These are phyloP conservation scores for Alcedo quadribrachys DNA, from an alignment of 2,797 vertebrate genomes.

Conservation along the genomic window DNA sequence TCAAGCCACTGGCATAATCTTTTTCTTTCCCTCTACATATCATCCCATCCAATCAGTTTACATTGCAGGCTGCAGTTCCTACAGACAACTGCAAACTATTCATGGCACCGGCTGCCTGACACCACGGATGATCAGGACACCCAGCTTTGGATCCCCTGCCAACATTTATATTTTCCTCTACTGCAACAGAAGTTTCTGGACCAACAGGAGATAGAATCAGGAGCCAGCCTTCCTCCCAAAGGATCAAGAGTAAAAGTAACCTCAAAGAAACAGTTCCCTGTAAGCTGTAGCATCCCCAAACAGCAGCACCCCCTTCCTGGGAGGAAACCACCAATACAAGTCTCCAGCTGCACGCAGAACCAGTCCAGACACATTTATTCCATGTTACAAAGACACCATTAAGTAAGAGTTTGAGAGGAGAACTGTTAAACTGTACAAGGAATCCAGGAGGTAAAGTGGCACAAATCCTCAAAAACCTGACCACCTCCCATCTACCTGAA, in stretches of 20 bases:
- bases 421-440: not conserved
- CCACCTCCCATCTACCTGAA: not conserved
- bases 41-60: not conserved
- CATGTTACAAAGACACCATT: not conserved
- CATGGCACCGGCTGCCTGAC: not conserved
- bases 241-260: not conserved
- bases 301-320: not conserved
- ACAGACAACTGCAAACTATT: not conserved
- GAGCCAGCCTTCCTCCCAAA: not conserved
- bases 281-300: not conserved
- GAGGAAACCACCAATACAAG: not conserved
- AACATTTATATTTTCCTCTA: not conserved
- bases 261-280: not conserved
- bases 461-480: not conserved
- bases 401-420: not conserved
- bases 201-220: not conserved
- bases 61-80: not conserved
- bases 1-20: not conserved
- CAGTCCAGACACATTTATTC: not conserved
- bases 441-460: not conserved
- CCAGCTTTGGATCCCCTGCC: not conserved
- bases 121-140: not conserved
- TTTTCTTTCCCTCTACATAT: not conserved
- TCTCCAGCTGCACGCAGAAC: not conserved
- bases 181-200: not conserved